Conservation (phyloP, 2,797 vertebrate species). For the Chelmon rostratus region DNA sequence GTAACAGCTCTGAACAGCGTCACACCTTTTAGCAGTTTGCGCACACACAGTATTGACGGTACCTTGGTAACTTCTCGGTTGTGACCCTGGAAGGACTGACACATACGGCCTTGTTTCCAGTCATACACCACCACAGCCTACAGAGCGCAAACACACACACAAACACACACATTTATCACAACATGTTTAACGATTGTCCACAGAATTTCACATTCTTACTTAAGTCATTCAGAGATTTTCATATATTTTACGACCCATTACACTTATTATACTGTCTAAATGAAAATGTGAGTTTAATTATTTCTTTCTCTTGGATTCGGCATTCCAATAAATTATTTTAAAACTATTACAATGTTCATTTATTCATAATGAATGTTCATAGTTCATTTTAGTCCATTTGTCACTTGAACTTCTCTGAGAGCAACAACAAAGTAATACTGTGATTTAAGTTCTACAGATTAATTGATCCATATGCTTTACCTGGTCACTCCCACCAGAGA, state of each 20-base stretch:
- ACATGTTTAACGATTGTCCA: not conserved
- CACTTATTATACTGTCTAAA: not conserved
- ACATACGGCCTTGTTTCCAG: conserved; percentile 90
- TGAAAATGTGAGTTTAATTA: not conserved
- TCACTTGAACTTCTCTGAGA: not conserved
- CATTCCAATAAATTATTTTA: not conserved
- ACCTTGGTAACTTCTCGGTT: conserved; percentile 96
- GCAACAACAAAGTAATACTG: not conserved
- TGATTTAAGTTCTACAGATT: not conserved
- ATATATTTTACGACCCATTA: not conserved
- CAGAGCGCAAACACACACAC: conserved; percentile 18
- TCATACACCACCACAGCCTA: conserved; percentile 92
- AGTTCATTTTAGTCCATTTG: too few species aligned
- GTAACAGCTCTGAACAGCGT: conserved; percentile 14
- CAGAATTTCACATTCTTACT: not conserved
- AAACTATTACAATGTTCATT: conserved; percentile 9
- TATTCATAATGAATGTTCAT: too few species aligned
- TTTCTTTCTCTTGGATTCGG: not conserved
- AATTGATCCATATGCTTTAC: conserved; percentile 41
- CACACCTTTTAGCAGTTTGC: conserved; percentile 42
- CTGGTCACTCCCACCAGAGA: conserved; percentile 95
- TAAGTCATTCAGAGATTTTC: not conserved
- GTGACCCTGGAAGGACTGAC: conserved; percentile 91
- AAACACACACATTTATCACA: not conserved
- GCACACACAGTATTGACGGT: conserved; percentile 54